Evolutionary conservation across 2,888 invertebrate species (phyloP).

Genomic region (Troglohyphantes excavatus): DNA sequence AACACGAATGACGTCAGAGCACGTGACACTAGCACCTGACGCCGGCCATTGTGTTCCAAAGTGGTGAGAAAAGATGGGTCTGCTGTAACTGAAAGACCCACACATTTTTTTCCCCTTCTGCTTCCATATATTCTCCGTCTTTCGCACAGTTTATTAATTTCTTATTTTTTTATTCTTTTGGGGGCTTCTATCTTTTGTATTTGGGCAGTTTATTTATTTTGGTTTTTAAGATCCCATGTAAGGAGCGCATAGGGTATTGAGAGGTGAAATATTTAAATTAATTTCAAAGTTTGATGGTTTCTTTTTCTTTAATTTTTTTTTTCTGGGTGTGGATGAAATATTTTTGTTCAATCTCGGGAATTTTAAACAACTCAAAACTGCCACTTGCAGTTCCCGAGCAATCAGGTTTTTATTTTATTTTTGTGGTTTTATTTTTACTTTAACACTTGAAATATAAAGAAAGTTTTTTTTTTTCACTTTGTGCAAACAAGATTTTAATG

Average conservation of each 20-base stretch:
- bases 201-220: slow-evolving; percentile 43
- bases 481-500: no score
- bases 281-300: slow-evolving; percentile 59
- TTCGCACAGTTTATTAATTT: slow-evolving; percentile 55
- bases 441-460: not conserved
- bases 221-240: slow-evolving; percentile 32
- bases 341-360: slow-evolving; percentile 18
- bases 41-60: slow-evolving; percentile 71
- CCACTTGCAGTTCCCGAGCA: slow-evolving; percentile 23
- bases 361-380: slow-evolving; percentile 53
- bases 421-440: slow-evolving; percentile 6
- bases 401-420: slow-evolving; percentile 7
- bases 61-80: slow-evolving; percentile 74
- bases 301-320: slow-evolving; percentile 14
- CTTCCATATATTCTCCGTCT: slow-evolving; percentile 45
- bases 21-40: slow-evolving; percentile 78
- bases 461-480: not conserved
- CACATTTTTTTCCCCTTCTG: slow-evolving; percentile 46
- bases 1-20: slow-evolving; percentile 77
- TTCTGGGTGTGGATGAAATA: not conserved
- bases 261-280: slow-evolving; percentile 61
- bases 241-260: slow-evolving; percentile 40
- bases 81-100: slow-evolving; percentile 71
- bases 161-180: slow-evolving; percentile 31
- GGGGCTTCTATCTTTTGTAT: slow-evolving; percentile 51